Base-by-base conservation (phyloP, 2,113 vertebrate genomes). In the Macquaria australasica region DNA sequence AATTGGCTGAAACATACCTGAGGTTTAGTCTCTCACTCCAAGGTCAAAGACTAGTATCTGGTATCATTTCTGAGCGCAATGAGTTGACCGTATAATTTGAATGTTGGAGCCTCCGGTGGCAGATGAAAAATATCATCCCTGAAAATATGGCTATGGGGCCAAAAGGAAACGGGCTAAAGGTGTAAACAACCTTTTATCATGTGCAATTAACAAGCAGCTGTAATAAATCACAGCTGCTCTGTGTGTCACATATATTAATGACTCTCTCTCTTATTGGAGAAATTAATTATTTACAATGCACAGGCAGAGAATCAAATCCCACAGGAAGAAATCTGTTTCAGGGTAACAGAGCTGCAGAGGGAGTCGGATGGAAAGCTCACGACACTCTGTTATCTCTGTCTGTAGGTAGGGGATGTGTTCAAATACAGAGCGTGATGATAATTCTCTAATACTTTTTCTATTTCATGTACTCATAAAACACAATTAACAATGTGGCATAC, bases 111-210 rank as follows among this genome's bases (percentile, higher is more conserved):
- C 71, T 63, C 59, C n/a, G 15, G 60, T 76, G 78, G 71, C 39
- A 67, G 79, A 86, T 87, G 84, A 92, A 89, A 88, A 88, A 89
- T 85, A 75, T 81, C 63, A 58, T 60, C 63, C 60, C 55, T 43
- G 66, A 37, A 79, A 64, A 70, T 66, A 66, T 59, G 78, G 81
- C 77, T 86, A 86, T 16, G 23, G 77, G 79, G 77, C 70, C 80
- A 73, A 62, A 72, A 25, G 58, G 70, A 83, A 76, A 66, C 15
- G 3, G 53, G 81, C 62, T 67, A 71, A 69, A 69, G 87, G 72
- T 75, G 80, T 90, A 86, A 91, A 93, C 76, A 86, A 84, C 85
- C 75, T 89, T 89, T 86, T 87, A 90, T 91, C 78, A 90, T 89
- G 72, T 81, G 81, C 87, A 89, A 90, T 91, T 90, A 89, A 88